phyloP scores from a whole-genome alignment of 1,140 invertebrate species.

The Spodoptera frugiperda region DNA sequence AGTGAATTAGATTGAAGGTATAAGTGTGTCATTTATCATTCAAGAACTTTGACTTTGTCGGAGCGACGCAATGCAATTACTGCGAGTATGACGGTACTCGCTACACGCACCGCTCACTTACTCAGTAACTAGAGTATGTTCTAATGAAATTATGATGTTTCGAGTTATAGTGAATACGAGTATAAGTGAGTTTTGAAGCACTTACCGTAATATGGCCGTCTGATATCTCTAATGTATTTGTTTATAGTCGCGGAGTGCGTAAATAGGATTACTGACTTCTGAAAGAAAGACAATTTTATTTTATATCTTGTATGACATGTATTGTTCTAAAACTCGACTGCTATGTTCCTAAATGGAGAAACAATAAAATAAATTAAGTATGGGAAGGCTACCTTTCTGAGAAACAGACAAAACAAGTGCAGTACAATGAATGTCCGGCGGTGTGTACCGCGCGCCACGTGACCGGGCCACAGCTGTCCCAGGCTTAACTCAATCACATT shows the following conservation, averaged over 20 bases:
- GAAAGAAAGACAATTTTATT: too few relatives aligned
- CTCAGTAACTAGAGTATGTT: slow-evolving; percentile 12
- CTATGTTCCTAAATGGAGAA: neutral
- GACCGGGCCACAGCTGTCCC: slow-evolving; percentile 12
- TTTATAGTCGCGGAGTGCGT: too few relatives aligned
- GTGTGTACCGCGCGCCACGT: neutral
- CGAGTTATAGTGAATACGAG: neutral
- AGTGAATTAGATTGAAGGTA: neutral
- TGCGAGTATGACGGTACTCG: neutral
- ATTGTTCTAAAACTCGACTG: too few relatives aligned
- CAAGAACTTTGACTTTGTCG: neutral
- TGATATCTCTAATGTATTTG: neutral
- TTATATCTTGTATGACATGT: too few relatives aligned
- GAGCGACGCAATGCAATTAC: slow-evolving; percentile 4
- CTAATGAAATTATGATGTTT: slow-evolving; percentile 28
- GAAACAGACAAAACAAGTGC: slow-evolving; percentile 17
- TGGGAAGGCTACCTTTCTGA: neutral
- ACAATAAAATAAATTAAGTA: neutral
- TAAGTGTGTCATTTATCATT: slow-evolving; percentile 5
- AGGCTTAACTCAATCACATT: neutral
- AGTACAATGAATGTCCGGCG: slow-evolving; percentile 33
- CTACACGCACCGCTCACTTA: neutral
- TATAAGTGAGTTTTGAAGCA: slow-evolving; percentile 14
- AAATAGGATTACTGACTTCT: too few relatives aligned
- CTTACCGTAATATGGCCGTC: neutral